Conservation (phyloP, 2,888 invertebrate genomes). For the Lypha dubia region DNA sequence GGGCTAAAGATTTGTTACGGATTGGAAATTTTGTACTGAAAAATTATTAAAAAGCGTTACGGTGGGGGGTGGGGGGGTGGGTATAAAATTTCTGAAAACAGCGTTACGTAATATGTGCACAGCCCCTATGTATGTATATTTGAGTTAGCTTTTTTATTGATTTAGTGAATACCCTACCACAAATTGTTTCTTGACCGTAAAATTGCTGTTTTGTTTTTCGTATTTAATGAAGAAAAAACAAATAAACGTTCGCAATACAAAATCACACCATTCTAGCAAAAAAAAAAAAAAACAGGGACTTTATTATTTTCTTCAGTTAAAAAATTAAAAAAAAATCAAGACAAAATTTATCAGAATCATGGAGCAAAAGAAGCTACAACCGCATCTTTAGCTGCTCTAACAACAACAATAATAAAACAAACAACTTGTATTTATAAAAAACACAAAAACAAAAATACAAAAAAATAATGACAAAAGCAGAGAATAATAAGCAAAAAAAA, state of each 20-base stretch:
- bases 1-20: too few species aligned
- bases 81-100: too few species aligned
- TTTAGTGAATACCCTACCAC: too few species aligned
- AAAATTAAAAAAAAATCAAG: conserved; percentile 45
- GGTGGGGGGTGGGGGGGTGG: too few species aligned
- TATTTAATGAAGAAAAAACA: not conserved
- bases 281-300: conserved; percentile 30
- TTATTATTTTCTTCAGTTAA: too few species aligned
- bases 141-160: too few species aligned
- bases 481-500: conserved; percentile 34
- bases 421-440: not conserved
- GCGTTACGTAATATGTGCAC: too few species aligned
- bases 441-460: too few species aligned
- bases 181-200: conserved; percentile 4
- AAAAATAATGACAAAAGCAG: conserved; percentile 11
- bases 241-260: not conserved
- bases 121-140: too few species aligned
- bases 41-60: too few species aligned
- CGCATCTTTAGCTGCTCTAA: conserved; percentile 13
- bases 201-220: not conserved
- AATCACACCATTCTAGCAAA: conserved; percentile 38
- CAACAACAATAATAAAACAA: conserved; percentile 22
- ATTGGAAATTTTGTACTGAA: too few species aligned
- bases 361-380: conserved; percentile 57
- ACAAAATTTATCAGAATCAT: conserved; percentile 51